phyloP scores from a whole-genome alignment of 64 coral and sea anemone species.

The Cladopsammia gracilis region DNA sequence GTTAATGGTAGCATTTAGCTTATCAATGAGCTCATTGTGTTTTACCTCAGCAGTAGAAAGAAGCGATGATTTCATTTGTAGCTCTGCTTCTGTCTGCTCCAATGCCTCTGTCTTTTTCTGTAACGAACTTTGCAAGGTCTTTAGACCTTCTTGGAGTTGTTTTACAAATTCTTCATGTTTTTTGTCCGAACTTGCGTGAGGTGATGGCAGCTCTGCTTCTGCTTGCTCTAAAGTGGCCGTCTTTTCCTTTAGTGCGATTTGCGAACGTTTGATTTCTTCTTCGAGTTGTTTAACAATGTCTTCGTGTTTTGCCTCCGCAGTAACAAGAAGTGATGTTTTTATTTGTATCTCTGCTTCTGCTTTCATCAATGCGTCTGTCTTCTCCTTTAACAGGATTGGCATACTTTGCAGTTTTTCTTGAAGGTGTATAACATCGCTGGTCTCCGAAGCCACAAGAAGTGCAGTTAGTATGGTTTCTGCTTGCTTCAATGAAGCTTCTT shows the following conservation, averaged over 20 bases:
- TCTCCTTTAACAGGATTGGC: background rate
- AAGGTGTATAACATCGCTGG: too few relatives aligned
- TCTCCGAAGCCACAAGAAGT: too few relatives aligned
- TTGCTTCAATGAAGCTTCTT: too few relatives aligned
- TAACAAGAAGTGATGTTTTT: background rate
- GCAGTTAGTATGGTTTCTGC: too few relatives aligned
- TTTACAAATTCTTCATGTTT: background rate
- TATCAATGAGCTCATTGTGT: background rate
- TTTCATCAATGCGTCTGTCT: background rate
- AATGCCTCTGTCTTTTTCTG: background rate
- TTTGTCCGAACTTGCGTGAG: background rate
- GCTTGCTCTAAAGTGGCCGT: background rate
- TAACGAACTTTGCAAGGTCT: background rate
- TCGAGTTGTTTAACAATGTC: background rate
- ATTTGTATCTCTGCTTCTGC: background rate
- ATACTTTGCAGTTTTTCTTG: background rate
- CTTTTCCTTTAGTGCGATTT: background rate
- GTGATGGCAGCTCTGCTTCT: background rate
- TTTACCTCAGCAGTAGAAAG: background rate
- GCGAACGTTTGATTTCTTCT: background rate
- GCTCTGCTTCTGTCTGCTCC: background rate
- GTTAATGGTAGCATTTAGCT: background rate
- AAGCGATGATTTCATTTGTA: background rate
- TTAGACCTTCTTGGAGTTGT: background rate
- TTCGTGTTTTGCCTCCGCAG: background rate